Percentiles rank a stretch among this genome's conserved stretches.
phyloP scores from a whole-genome alignment of 2,797 vertebrate genomes.

The Danio jaintianensis region DNA sequence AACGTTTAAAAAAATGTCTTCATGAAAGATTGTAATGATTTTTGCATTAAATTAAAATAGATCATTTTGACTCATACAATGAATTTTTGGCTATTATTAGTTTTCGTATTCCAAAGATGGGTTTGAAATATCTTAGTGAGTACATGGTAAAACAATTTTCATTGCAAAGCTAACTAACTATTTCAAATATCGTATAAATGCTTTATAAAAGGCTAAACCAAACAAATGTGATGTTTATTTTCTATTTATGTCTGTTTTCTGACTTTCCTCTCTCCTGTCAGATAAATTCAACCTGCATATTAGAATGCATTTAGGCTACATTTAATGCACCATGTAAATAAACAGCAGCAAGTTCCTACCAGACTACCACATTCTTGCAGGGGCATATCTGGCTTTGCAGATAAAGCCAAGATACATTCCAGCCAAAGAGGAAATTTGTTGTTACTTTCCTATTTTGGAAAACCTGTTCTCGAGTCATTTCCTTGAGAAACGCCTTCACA shows the following conservation, averaged over 20 bases:
- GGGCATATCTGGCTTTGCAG: slow-evolving; percentile 17
- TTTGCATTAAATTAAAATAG: no score
- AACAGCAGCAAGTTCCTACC: slow-evolving; percentile 9
- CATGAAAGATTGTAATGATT: no score
- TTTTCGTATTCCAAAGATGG: no score
- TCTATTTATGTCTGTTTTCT: neutral
- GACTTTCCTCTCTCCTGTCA: slow-evolving; percentile 6
- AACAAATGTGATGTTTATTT: neutral
- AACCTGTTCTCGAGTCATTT: slow-evolving; percentile 47
- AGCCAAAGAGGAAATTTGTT: slow-evolving; percentile 41
- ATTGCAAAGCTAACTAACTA: no score
- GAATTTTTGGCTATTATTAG: no score
- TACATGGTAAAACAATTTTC: no score
- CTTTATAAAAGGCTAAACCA: neutral
- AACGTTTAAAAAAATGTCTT: no score
- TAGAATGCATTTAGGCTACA: neutral
- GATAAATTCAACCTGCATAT: slow-evolving; percentile 2
- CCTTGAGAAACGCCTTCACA: slow-evolving; percentile 7
- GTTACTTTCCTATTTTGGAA: slow-evolving; percentile 40
- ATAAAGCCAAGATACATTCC: neutral
- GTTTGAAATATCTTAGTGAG: no score
- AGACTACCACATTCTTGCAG: slow-evolving; percentile 9
- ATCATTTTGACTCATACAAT: no score
- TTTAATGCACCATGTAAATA: slow-evolving; percentile 8
- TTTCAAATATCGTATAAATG: neutral